Evolutionary conservation across 2,113 vertebrate genomes (phyloP), one percentile per base, ranked within the genome.

Genomic region (Nothoprocta pentlandii): DNA sequence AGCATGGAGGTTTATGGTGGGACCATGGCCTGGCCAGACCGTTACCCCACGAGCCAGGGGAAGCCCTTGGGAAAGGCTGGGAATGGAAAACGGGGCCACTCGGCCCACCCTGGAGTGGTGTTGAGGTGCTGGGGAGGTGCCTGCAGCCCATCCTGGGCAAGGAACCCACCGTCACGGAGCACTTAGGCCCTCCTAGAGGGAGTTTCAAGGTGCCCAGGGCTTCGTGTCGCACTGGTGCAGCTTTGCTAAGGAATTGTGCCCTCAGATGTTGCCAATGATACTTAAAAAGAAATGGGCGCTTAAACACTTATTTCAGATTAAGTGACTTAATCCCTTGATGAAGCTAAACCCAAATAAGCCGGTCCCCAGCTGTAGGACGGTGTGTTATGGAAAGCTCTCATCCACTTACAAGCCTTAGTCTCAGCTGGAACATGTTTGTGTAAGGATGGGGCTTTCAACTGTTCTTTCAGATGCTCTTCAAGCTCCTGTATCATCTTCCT

Each of bases 271-370:
- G 76, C 85, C 68, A 75, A 23, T 80, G 77, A 94, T 90, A 77
- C 56, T 59, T 9, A 3, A 12, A 2, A 82, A 78, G 39, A 86
- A 28, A 56, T 41, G 73, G 56, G 66, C 47, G 23, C 89, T 94
- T 92, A 95, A 89, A 89, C 89, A 90, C 84, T 91, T 95, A 93
- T 92, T 95, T 92, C 89, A 91, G 96, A 95, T 96, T 96, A 95
- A 92, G 66, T 58, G 66, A 47, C 62, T 86, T 96, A 95, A 96
- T 96, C 90, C 69, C 41, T 94, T 96, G 86, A 92, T 94, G 93
- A 92, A 96, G 80, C 67, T 94, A 93, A 86, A 90, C 58, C 80
- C 68, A 92, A 94, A 64, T 61, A 95, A 96, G 91, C 77, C 56
- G 77, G 22, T 81, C 44, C 84, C 56, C 89, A 90, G 94, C 92